Base-by-base conservation (phyloP, 2,888 invertebrate genomes). In the Antitype chi region DNA sequence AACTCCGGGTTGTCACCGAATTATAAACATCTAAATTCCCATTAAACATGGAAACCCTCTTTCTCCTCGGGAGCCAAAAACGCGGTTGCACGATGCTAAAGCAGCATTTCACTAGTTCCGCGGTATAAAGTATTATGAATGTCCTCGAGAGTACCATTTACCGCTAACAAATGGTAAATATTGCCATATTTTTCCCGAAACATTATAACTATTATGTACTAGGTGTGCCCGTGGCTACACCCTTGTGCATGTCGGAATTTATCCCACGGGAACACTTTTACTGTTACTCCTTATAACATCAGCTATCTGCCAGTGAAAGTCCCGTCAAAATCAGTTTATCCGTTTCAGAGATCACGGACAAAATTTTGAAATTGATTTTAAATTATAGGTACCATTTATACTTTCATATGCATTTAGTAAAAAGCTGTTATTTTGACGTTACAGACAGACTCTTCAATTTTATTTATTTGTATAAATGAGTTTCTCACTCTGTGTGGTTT, bases 101-200 rank as follows among this genome's bases (percentile, higher is more conserved):
- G 38, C 76, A 69, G 72, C 55, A 78, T 72, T 80, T 75, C 74
- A 74, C 70, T 77, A 85, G 74, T 85, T 74, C 52, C 64, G 66
- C 32, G 64, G 57, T 75, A 73, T 73, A 84, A 86, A 86, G 70
- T 85, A 81, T 75, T 76, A 85, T 85, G 53, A 84, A 84, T 84
- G 81, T 83, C 66, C 78, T 73, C 86, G 9, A 23, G 86, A 74
- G 86, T 59, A 80, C 83, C 74, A 69, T 83, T 83, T 70, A 71
- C 71, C 38, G 38, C 62, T 43, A 68, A 82, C 82, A 74, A 85
- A 80, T 77, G 67, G 66, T 77, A 66, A 85, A 76, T 73, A 80
- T 32, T 70, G 71, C 69, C n/a, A 62, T 82, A 57, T 77, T 83
- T 85, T 80, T 66, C 57, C 20, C 68, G 28, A 32, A 17, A 55